Evolutionary conservation across 2,113 vertebrate species (phyloP).

Genomic region (Onychostruthus taczanowskii): DNA sequence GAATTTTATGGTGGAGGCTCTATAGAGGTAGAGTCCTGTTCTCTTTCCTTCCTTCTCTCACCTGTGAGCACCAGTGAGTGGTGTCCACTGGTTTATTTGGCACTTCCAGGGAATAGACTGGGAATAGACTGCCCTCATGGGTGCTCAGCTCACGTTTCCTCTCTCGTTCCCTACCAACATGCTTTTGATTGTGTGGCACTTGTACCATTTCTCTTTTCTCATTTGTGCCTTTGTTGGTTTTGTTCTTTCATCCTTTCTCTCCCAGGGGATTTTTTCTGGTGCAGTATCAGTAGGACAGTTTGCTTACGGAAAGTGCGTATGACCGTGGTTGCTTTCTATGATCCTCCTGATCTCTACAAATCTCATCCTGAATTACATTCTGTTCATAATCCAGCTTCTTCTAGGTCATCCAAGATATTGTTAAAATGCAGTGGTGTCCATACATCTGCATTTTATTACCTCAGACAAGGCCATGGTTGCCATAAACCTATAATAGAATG

Average conservation of each 20-base stretch:
- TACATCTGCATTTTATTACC: neutral
- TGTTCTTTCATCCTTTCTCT: neutral
- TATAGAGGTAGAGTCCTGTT: neutral
- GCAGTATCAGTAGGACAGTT: neutral
- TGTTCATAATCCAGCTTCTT: neutral
- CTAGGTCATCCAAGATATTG: neutral
- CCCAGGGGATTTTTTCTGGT: neutral
- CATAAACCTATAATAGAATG: neutral
- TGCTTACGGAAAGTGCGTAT: neutral
- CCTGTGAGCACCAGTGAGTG: neutral
- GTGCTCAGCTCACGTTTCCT: neutral
- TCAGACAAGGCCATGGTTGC: neutral
- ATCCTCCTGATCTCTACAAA: neutral
- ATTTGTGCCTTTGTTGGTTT: neutral
- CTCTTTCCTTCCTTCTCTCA: neutral
- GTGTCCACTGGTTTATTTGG: neutral
- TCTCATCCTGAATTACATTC: neutral
- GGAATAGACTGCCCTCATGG: rapidly evolving
- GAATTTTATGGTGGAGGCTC: neutral
- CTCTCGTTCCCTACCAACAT: neutral
- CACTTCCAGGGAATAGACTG: neutral
- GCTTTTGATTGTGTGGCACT: neutral
- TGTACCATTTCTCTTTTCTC: neutral
- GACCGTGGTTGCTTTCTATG: neutral
- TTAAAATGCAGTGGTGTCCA: neutral